Conservation (phyloP, 2,888 invertebrate genomes). For the Hydrotaea diabolus region DNA sequence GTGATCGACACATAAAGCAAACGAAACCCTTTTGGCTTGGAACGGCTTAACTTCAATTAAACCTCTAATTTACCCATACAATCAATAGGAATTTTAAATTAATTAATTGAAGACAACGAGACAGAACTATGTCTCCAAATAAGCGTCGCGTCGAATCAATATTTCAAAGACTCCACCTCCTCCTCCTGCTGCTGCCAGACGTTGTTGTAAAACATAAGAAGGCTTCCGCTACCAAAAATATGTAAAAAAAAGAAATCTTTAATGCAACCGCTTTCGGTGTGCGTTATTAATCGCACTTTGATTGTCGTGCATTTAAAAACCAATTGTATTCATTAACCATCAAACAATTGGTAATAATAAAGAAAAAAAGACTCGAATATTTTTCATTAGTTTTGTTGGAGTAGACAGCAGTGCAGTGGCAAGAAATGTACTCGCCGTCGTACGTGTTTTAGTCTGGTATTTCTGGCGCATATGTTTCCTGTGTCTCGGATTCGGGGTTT, state of each 20-base stretch:
- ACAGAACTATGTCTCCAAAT: slow-evolving; percentile 60
- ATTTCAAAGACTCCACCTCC: slow-evolving; percentile 18
- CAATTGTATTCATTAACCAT: slow-evolving; percentile 59
- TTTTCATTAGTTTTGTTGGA: background rate
- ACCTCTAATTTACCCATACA: slow-evolving; percentile 36
- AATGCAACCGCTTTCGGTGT: slow-evolving; percentile 59
- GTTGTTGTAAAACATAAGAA: slow-evolving; percentile 27
- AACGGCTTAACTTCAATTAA: slow-evolving; percentile 52
- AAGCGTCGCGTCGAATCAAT: slow-evolving; percentile 28
- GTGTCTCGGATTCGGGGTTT: slow-evolving; percentile 52
- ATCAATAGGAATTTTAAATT: slow-evolving; percentile 41
- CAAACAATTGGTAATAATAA: slow-evolving; percentile 54
- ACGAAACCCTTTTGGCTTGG: background rate
- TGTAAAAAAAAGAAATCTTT: slow-evolving; percentile 5
- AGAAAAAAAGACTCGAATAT: background rate
- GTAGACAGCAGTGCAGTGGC: slow-evolving; percentile 5
- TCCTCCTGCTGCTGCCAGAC: slow-evolving; percentile 4
- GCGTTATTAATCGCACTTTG: slow-evolving; percentile 67
- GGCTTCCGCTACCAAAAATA: slow-evolving; percentile 41
- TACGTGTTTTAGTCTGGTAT: slow-evolving; percentile 63
- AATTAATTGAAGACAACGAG: slow-evolving; percentile 27
- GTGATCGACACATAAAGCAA: slow-evolving; percentile 58
- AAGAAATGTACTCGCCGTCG: slow-evolving; percentile 32
- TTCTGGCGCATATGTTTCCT: slow-evolving; percentile 70
- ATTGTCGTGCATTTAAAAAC: slow-evolving; percentile 67